A percentile compares a stretch with the other conserved stretches of the same genome.
Conservation (phyloP, 2,888 invertebrate genomes). For the Ganaspis brasiliensis region DNA sequence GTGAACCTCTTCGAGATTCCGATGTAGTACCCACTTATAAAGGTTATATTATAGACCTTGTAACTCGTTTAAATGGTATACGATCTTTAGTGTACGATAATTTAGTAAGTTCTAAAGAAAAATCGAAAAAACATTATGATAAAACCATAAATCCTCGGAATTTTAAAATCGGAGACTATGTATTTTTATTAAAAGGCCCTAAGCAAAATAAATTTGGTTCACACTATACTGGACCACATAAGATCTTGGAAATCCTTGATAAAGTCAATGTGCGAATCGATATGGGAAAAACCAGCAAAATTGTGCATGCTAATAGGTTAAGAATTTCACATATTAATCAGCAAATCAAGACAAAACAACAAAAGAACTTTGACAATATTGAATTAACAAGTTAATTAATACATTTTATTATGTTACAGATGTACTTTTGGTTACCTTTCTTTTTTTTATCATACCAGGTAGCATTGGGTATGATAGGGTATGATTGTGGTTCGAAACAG, state of each 20-base stretch:
- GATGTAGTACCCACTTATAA: background rate
- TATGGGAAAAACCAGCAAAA: background rate
- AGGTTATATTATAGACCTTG: conserved; percentile 46
- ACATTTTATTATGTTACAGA: no score
- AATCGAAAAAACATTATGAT: conserved; percentile 55
- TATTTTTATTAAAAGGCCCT: conserved; percentile 50
- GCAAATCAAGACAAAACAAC: no score
- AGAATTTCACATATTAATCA: background rate
- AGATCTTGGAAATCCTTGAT: conserved; percentile 48
- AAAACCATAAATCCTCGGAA: conserved; percentile 45
- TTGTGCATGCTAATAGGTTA: background rate
- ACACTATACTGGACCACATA: conserved; percentile 52
- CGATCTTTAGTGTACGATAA: conserved; percentile 46
- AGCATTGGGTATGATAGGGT: background rate
- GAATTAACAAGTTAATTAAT: no score
- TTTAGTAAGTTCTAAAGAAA: conserved; percentile 49
- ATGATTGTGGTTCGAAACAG: no score
- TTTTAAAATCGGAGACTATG: conserved; percentile 52
- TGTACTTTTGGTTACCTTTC: no score
- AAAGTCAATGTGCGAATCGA: background rate
- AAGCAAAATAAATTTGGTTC: conserved; percentile 50
- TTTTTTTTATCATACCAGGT: no score
- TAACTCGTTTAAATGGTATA: conserved; percentile 40
- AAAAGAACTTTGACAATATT: no score
- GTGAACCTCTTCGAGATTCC: background rate